A percentile compares a stretch with the other conserved stretches of the same genome.
phyloP scores from a whole-genome alignment of 2,888 invertebrate species.

The Archips xylosteana region DNA sequence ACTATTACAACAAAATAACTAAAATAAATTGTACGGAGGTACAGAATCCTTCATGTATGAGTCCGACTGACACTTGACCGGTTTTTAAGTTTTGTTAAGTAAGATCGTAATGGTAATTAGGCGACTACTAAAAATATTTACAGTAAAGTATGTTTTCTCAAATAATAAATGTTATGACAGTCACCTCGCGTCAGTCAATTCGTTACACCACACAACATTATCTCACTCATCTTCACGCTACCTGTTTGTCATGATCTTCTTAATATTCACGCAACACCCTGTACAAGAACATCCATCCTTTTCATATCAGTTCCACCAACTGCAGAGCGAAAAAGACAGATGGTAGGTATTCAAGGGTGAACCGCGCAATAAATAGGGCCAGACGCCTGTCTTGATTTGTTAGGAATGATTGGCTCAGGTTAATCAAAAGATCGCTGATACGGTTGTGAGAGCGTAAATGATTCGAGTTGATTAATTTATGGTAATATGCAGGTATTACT shows the following conservation, averaged over 20 bases:
- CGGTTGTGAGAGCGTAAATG: slow-evolving; percentile 55
- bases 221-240: slow-evolving; percentile 38
- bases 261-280: too few species aligned
- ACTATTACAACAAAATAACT: too few species aligned
- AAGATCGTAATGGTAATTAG: too few species aligned
- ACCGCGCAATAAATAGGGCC: background rate
- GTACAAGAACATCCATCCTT: background rate
- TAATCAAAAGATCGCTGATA: slow-evolving; percentile 20
- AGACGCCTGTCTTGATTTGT: slow-evolving; percentile 19
- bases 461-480: slow-evolving; percentile 20
- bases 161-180: too few species aligned
- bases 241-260: slow-evolving; percentile 42
- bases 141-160: too few species aligned
- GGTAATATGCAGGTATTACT: background rate
- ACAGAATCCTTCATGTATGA: too few species aligned
- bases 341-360: background rate
- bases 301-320: background rate
- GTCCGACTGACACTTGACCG: too few species aligned
- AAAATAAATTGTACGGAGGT: too few species aligned
- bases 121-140: too few species aligned
- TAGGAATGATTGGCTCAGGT: background rate
- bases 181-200: too few species aligned
- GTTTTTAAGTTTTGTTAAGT: too few species aligned
- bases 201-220: background rate
- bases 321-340: background rate